Base-by-base conservation (phyloP, 2,797 vertebrate species). In the Spondyliosoma cantharus region DNA sequence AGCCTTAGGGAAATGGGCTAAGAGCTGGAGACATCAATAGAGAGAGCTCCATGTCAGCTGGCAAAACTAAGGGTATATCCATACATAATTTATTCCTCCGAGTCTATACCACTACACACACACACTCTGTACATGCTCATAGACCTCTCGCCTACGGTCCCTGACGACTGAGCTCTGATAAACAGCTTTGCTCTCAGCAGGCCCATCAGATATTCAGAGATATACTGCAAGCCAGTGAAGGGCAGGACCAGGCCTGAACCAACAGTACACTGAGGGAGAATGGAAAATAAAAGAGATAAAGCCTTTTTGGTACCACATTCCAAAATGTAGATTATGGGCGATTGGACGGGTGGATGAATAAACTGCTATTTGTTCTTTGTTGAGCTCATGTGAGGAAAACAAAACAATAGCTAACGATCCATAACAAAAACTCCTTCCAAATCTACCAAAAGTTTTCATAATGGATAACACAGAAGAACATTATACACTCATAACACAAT, bases 81-180 rank as follows among this genome's bases (percentile, higher is more conserved):
- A 86, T 93, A 83, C 79, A 93, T 94, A 85, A 93, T 93, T 90
- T 81, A 94, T 88, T 71, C 42, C 65, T 76, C 46, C 24, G 37
- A 25, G 45, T 83, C 82, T 57, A 60, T 76, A 83, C 78, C 60
- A 66, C 54, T 60, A 37, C 5, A 71, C 72, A 59, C 19, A 32
- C 22, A 59, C 11, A 27, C 63, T 14, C 54, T 32, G 20, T 54
- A 59, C 32, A 37, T 73, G 66, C 54, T 76, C 64, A 70, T 29
- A 69, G 52, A 69, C 45, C n/a, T 59, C 32, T 61, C 32, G 59
- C 60, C 67, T 71, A 6, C 56, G 22, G 67, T 66, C 81, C 72
- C 42, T 70, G 83, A 60, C 20, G 52, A 50, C 53, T 43, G 56
- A 74, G 69, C 61, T 53, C 68, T 89, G 86, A 91, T 90, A 80